These are phyloP conservation scores for Andrena camellia DNA, from an alignment of 2,888 invertebrate genomes.

Conservation along the genomic window DNA sequence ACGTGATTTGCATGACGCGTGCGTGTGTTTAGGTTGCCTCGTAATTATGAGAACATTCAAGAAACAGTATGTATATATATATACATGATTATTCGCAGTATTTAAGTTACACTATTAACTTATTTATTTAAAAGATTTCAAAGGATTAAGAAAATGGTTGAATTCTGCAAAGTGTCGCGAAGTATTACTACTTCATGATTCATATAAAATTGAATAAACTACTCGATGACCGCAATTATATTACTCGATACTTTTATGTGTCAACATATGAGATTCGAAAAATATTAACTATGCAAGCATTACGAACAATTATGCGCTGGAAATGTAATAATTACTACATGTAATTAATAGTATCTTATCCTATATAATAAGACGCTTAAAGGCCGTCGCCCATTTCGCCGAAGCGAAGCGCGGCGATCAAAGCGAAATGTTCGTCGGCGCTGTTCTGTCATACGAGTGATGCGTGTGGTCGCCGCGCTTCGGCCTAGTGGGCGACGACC, in stretches of 20 bases:
- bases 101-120: constrained; percentile 27
- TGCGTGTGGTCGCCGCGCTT: too few species aligned
- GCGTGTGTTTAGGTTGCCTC: constrained; percentile 11
- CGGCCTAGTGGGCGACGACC: too few species aligned
- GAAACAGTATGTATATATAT: constrained; percentile 12
- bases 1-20: constrained; percentile 4
- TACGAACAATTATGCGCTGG: neutral
- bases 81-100: constrained; percentile 23
- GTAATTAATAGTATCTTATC: too few species aligned
- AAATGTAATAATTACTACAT: neutral
- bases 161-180: neutral
- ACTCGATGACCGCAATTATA: neutral
- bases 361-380: too few species aligned
- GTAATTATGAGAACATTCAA: constrained; percentile 4
- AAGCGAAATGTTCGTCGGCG: too few species aligned
- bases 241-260: neutral
- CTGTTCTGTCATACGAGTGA: too few species aligned
- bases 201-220: constrained; percentile 4
- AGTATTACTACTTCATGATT: neutral
- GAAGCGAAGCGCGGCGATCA: too few species aligned
- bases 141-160: neutral
- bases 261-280: neutral
- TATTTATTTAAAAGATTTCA: constrained; percentile 31
- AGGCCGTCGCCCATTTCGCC: too few species aligned
- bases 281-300: constrained; percentile 2